phyloP scores from a whole-genome alignment of 2,888 invertebrate species.

The Thera britannica region DNA sequence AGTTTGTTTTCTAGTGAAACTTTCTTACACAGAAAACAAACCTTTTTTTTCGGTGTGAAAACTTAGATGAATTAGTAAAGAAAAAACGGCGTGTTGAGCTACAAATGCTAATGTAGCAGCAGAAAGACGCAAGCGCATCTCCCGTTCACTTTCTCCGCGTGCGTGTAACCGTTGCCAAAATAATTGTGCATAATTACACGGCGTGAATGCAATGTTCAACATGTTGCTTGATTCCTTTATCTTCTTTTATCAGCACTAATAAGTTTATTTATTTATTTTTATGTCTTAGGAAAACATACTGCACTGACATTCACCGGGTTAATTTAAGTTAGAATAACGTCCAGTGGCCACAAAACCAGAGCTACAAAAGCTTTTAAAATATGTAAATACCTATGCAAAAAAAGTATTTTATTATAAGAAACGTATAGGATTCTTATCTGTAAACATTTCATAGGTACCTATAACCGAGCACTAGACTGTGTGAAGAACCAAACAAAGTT shows the following conservation, averaged over 20 bases:
- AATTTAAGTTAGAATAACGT: too few relatives aligned
- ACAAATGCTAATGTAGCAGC: conserved; percentile 50
- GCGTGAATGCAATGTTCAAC: conserved; percentile 34
- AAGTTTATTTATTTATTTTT: too few relatives aligned
- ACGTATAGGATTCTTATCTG: too few relatives aligned
- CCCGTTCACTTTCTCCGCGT: conserved; percentile 61
- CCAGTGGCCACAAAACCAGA: too few relatives aligned
- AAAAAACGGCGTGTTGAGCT: conserved; percentile 43
- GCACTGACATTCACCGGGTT: too few relatives aligned
- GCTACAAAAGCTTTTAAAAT: too few relatives aligned
- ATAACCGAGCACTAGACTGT: conserved; percentile 39
- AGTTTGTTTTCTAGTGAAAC: conserved; percentile 32
- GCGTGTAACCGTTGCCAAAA: conserved; percentile 55
- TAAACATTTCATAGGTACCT: not conserved
- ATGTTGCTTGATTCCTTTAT: conserved; percentile 1
- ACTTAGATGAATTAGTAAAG: conserved; percentile 38
- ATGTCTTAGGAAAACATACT: too few relatives aligned
- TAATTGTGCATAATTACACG: conserved; percentile 45
- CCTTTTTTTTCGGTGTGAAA: not conserved
- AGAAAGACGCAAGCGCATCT: conserved; percentile 49
- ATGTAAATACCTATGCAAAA: too few relatives aligned
- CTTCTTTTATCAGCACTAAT: not conserved
- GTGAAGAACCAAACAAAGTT: conserved; percentile 45
- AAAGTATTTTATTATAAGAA: too few relatives aligned
- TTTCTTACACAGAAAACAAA: conserved; percentile 25